These are phyloP conservation scores for Leptonema lineaticorne DNA, from an alignment of 1,140 invertebrate species.

Conservation along the genomic window DNA sequence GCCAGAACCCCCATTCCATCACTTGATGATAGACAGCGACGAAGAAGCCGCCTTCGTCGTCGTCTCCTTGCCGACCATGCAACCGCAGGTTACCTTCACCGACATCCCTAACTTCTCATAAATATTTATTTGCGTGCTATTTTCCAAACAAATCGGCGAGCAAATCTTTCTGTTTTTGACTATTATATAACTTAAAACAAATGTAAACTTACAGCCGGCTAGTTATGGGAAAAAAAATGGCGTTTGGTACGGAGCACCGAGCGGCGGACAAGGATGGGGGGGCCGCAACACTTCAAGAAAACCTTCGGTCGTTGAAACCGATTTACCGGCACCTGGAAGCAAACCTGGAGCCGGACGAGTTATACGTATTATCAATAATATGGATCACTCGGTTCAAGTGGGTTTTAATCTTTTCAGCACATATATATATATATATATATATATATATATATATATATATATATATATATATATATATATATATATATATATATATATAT, in stretches of 20 bases:
- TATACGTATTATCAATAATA: constrained; percentile 88
- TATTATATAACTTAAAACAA: no score
- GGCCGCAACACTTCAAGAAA: constrained; percentile 66
- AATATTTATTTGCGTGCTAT: background rate
- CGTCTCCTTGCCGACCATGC: constrained; percentile 52
- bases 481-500: background rate
- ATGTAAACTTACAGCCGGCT: constrained; percentile 65
- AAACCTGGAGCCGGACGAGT: constrained; percentile 81
- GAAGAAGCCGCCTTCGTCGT: constrained; percentile 53
- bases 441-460: background rate
- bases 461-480: background rate
- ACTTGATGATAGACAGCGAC: constrained; percentile 55
- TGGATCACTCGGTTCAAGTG: constrained; percentile 88
- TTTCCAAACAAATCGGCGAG: background rate
- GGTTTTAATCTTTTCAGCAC: constrained; percentile 21
- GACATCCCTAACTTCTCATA: background rate
- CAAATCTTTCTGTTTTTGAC: background rate
- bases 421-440: background rate
- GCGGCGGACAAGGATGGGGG: constrained; percentile 58
- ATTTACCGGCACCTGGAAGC: constrained; percentile 65
- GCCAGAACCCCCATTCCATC: constrained; percentile 47
- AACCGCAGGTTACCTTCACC: constrained; percentile 42
- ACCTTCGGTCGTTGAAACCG: constrained; percentile 73
- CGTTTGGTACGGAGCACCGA: constrained; percentile 76
- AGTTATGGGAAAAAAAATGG: constrained; percentile 87